Conservation (phyloP, 2,888 invertebrate species). For the Lydus trimaculatus region DNA sequence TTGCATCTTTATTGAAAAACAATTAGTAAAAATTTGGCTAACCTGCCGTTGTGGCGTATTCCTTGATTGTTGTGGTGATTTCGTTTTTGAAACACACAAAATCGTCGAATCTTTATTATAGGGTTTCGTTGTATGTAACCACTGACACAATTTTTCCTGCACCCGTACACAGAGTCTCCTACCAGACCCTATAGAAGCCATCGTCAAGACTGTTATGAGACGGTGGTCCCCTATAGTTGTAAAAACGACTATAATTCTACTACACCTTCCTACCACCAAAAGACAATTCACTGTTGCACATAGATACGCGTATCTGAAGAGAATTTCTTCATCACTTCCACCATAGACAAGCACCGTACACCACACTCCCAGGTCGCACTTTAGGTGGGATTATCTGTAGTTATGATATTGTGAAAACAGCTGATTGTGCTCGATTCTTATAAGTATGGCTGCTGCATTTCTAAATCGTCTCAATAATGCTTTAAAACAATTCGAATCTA, state of each 20-base stretch:
- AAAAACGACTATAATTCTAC: constrained; percentile 36
- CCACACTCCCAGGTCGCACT: constrained; percentile 20
- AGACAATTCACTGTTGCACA: neutral
- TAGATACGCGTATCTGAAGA: neutral
- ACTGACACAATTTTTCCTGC: constrained; percentile 82
- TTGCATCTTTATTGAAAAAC: no score
- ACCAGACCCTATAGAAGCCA: constrained; percentile 84
- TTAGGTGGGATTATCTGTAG: neutral
- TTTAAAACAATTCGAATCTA: constrained; percentile 60
- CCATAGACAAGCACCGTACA: constrained; percentile 19
- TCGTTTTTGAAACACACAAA: constrained; percentile 67
- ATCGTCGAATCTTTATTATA: constrained; percentile 31
- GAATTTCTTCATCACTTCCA: constrained; percentile 6
- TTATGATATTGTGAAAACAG: constrained; percentile 22
- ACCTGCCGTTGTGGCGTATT: constrained; percentile 61
- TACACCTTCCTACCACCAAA: constrained; percentile 39
- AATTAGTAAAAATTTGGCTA: no score
- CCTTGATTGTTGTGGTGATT: constrained; percentile 58
- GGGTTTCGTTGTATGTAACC: constrained; percentile 65
- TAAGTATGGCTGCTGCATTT: constrained; percentile 52
- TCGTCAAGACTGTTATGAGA: constrained; percentile 78
- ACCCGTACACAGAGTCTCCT: constrained; percentile 80
- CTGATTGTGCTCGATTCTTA: constrained; percentile 40
- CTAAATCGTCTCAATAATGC: constrained; percentile 56
- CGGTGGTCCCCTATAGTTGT: constrained; percentile 38